Evolutionary conservation across 2,797 vertebrate genomes (phyloP).

Genomic region (Syngnathus acus): DNA sequence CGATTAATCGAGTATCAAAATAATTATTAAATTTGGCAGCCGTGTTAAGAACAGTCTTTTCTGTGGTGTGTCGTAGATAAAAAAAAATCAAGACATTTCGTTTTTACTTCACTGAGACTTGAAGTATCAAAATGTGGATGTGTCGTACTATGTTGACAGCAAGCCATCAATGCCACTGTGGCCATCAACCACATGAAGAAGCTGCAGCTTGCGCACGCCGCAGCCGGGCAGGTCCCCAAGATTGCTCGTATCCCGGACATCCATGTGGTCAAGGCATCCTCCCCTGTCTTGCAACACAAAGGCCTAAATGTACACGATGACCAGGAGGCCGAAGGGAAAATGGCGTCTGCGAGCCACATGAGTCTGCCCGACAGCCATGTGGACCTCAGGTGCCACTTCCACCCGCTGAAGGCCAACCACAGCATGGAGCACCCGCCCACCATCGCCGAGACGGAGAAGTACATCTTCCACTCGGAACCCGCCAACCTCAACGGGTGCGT

Average conservation of each 20-base stretch:
- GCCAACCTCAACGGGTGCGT: constrained; percentile 71
- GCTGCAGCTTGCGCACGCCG: constrained; percentile 77
- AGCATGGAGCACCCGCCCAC: constrained; percentile 47
- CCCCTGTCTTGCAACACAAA: constrained; percentile 27
- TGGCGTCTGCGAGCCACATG: constrained; percentile 35
- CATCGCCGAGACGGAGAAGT: constrained; percentile 60
- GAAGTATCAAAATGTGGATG: neutral
- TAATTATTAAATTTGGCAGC: no score
- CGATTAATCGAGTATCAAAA: no score
- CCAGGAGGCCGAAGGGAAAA: constrained; percentile 8
- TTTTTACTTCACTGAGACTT: no score
- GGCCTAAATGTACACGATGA: constrained; percentile 8
- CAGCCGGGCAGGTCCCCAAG: constrained; percentile 34
- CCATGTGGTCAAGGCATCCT: constrained; percentile 48
- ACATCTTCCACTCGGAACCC: constrained; percentile 72
- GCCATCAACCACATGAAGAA: constrained; percentile 94
- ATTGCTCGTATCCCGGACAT: constrained; percentile 55
- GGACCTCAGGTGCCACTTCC: constrained; percentile 56
- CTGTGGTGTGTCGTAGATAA: no score
- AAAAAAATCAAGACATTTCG: no score
- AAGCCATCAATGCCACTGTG: constrained; percentile 85
- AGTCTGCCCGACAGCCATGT: constrained; percentile 47
- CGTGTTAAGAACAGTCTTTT: no score
- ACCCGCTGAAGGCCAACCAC: constrained; percentile 63
- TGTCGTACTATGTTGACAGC: constrained; percentile 57